These are phyloP conservation scores for Papilio demoleus DNA, from an alignment of 2,888 invertebrate genomes.

Conservation along the genomic window DNA sequence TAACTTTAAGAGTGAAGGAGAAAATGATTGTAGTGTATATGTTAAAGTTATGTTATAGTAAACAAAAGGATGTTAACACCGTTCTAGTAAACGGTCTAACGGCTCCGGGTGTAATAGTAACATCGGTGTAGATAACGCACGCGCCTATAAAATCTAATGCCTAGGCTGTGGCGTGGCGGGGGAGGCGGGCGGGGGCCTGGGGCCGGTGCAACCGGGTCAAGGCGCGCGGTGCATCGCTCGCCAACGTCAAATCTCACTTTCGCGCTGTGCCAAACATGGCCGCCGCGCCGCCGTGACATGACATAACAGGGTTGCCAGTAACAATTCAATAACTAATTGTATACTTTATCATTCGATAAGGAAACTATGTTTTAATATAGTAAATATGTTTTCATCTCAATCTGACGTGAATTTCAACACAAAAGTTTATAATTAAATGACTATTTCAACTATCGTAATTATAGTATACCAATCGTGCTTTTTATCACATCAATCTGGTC, in stretches of 20 bases:
- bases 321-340: neutral
- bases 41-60: neutral
- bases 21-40: neutral
- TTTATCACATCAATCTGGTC: no score
- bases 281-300: constrained; percentile 61
- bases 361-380: no score
- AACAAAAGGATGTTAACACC: neutral
- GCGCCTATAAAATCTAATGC: constrained; percentile 40
- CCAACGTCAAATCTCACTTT: constrained; percentile 83
- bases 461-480: no score
- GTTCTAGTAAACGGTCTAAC: constrained; percentile 7
- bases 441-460: no score
- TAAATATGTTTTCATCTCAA: no score
- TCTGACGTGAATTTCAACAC: no score
- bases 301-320: constrained; percentile 50
- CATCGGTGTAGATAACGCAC: constrained; percentile 45
- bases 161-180: constrained; percentile 62
- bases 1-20: neutral
- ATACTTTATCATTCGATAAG: neutral
- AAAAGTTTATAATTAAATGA: no score
- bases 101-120: constrained; percentile 52
- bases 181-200: neutral
- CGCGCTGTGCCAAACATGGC: constrained; percentile 80
- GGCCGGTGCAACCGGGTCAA: constrained; percentile 77
- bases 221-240: constrained; percentile 78